phyloP scores from a whole-genome alignment of 2,797 vertebrate species.

The Craterocephalus amniculus region DNA sequence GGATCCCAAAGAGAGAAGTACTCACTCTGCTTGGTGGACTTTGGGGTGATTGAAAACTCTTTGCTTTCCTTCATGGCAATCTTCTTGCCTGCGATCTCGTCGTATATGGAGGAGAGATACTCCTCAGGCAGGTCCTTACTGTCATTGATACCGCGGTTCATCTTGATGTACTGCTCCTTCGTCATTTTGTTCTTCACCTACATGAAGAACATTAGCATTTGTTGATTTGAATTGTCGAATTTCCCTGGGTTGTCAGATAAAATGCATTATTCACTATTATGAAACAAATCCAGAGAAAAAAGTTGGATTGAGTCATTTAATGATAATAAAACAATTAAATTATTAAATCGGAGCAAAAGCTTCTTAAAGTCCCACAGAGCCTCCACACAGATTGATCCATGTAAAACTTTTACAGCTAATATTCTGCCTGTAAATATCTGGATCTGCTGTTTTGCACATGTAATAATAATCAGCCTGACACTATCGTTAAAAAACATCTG shows the following conservation, averaged over 20 bases:
- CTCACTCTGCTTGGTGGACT: slow-evolving; percentile 98
- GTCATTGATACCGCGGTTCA: slow-evolving; percentile 99
- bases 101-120: slow-evolving; percentile 96
- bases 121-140: slow-evolving; percentile 99
- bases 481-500: too few species aligned
- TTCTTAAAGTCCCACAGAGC: background rate
- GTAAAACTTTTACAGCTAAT: background rate
- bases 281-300: background rate
- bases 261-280: background rate
- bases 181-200: slow-evolving; percentile 99
- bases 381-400: background rate
- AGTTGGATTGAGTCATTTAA: background rate
- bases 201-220: background rate
- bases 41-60: slow-evolving; percentile 88
- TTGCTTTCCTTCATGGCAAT: slow-evolving; percentile 99
- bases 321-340: background rate
- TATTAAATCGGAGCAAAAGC: background rate
- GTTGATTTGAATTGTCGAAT: too few species aligned
- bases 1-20: slow-evolving; percentile 10
- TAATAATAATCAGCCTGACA: too few species aligned
- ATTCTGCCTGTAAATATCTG: too few species aligned
- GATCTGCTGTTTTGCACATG: too few species aligned
- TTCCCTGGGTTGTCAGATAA: slow-evolving; percentile 16
- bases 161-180: slow-evolving; percentile 99
- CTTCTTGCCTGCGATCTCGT: slow-evolving; percentile 98